phyloP scores from a whole-genome alignment of 2,797 vertebrate species.

The Tachyglossus aculeatus region DNA sequence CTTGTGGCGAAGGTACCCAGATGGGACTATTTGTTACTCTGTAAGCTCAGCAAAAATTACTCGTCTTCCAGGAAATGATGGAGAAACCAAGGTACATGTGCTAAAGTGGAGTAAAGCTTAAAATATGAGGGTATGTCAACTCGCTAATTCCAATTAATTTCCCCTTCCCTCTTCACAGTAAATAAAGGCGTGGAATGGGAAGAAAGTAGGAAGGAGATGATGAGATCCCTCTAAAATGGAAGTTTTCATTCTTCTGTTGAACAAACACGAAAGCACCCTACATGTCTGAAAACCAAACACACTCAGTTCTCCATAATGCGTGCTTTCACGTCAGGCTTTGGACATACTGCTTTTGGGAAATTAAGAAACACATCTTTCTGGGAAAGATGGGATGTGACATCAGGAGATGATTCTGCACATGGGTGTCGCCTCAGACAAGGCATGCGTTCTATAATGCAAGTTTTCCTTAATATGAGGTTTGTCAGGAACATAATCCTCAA shows the following conservation, averaged over 20 bases:
- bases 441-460: too few relatives aligned
- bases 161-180: conserved; percentile 6
- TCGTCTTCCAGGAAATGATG: conserved; percentile 22
- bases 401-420: too few relatives aligned
- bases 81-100: conserved; percentile 29
- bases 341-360: too few relatives aligned
- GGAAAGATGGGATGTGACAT: too few relatives aligned
- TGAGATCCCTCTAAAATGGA: not conserved
- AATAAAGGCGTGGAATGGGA: not conserved
- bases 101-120: conserved; percentile 17
- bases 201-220: not conserved
- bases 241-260: not conserved
- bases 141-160: conserved; percentile 7
- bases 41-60: conserved; percentile 12
- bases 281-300: not conserved
- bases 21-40: conserved; percentile 38
- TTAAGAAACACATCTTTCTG: too few relatives aligned
- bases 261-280: not conserved
- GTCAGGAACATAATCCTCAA: too few relatives aligned
- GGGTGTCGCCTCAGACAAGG: too few relatives aligned
- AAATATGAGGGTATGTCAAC: conserved; percentile 21
- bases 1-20: conserved; percentile 37
- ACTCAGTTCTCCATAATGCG: too few relatives aligned
- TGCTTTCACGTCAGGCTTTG: too few relatives aligned
- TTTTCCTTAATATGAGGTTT: too few relatives aligned